Base-by-base conservation (phyloP, 2,113 vertebrate species). In the Myiozetetes cayanensis region DNA sequence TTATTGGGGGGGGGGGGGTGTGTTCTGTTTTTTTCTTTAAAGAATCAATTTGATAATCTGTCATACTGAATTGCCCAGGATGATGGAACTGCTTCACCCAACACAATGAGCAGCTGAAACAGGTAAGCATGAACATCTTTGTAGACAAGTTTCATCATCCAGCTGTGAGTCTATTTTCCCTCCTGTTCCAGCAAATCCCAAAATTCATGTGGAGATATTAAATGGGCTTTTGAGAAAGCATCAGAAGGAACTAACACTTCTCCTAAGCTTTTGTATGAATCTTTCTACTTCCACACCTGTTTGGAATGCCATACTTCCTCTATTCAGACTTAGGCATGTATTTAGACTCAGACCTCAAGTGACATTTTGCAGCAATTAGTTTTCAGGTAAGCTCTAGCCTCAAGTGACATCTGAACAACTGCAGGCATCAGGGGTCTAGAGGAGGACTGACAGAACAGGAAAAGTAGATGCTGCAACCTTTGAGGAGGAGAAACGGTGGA, bases 361-460 rank as follows among this genome's bases (percentile, higher is more conserved):
- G 21, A 30, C 4, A 12, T 12, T 53, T 46, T 30, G 23, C 12
- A 74, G 39, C 61, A 61, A 55, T 16, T 24, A 31, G 1, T 10
- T 77, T 89, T 80, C 24, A 65, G 31, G 19, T 8, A 41, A 39
- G 21, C 47, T 46, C 14, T 16, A 67, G 12, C n/a, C 13, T 14
- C 50, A 46, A 50, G 41, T 15, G 33, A 55, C 35, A 68, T 6
- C 17, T 17, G 47, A 79, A 46, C 7, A 12, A 47, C 52, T 39
- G 39, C 2, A 18, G 62, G 35, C 30, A 43, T 5, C 18, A 61
- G 12, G 27, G 68, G 8, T 35, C 33, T 43, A 17, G 17, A 22
- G 8, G 23, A 19, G 6, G 25, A 10, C 22, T 24, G 18, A 46
- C 5, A 0, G 15, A 68, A 46, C 0, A 1, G 28, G 52, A 41